Conservation (phyloP, 2,113 vertebrate species). For the Crotalus tigris region DNA sequence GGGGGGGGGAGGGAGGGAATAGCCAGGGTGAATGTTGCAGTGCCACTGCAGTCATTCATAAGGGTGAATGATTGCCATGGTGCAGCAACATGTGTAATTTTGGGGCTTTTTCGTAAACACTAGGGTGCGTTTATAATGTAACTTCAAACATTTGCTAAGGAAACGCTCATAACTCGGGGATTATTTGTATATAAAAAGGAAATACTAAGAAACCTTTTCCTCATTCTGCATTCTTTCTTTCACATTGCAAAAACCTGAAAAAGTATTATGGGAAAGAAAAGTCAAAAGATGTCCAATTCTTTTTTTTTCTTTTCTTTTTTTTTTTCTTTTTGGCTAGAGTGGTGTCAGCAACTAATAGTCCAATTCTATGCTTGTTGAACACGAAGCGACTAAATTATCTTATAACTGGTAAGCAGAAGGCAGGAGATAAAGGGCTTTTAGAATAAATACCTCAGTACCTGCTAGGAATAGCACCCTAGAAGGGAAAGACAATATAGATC, state of each 20-base stretch:
- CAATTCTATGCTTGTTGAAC: not conserved
- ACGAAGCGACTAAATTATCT: not conserved
- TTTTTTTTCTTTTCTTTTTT: not conserved
- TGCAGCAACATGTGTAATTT: no score
- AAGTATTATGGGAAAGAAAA: not conserved
- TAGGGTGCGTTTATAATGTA: no score
- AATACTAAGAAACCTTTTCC: not conserved
- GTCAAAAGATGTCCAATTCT: not conserved
- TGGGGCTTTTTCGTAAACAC: no score
- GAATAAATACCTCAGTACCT: not conserved
- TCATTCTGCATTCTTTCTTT: not conserved
- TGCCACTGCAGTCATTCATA: no score
- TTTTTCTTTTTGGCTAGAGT: not conserved
- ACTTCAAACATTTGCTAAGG: no score
- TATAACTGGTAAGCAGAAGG: not conserved
- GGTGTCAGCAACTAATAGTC: not conserved
- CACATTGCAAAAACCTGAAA: not conserved
- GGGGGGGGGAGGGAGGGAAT: no score
- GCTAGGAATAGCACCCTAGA: not conserved
- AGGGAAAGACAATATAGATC: not conserved
- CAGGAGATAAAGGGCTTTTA: not conserved
- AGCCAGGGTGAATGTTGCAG: no score
- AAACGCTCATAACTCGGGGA: no score
- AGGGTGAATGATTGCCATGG: no score
- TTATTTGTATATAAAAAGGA: not conserved